phyloP scores from a whole-genome alignment of 2,113 vertebrate species.

The Dolichallabes microphthalmus region DNA sequence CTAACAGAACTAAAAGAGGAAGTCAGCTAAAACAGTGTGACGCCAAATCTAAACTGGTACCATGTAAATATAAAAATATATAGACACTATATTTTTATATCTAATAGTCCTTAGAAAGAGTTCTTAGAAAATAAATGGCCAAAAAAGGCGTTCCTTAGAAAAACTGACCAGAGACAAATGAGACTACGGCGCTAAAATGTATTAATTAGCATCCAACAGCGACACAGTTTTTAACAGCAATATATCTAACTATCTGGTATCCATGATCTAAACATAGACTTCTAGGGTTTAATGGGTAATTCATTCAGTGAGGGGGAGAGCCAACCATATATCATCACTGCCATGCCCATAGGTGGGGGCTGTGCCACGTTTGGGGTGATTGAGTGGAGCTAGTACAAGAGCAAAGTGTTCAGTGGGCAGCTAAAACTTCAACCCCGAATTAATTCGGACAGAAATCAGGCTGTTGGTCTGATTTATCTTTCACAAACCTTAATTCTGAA shows the following conservation, averaged over 20 bases:
- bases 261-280: slow-evolving; percentile 40
- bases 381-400: slow-evolving; percentile 14
- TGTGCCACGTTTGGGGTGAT: slow-evolving; percentile 15
- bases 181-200: slow-evolving; percentile 9
- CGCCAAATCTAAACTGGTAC: slow-evolving; percentile 60
- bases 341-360: slow-evolving; percentile 33
- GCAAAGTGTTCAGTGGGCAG: slow-evolving; percentile 30
- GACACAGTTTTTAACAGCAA: slow-evolving; percentile 37
- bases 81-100: no score
- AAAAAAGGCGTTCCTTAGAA: not conserved
- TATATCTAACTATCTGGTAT: slow-evolving; percentile 40
- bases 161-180: slow-evolving; percentile 22
- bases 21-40: slow-evolving; percentile 71
- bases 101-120: not conserved
- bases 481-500: not conserved
- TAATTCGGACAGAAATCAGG: slow-evolving; percentile 18
- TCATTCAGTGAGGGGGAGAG: slow-evolving; percentile 38
- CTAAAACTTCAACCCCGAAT: slow-evolving; percentile 37
- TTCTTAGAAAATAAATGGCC: not conserved
- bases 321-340: slow-evolving; percentile 31
- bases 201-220: slow-evolving; percentile 30
- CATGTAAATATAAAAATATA: slow-evolving; percentile 44
- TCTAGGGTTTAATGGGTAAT: slow-evolving; percentile 43
- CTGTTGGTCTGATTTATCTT: not conserved
- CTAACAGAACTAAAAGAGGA: slow-evolving; percentile 69